Base-by-base conservation (phyloP, 2,888 invertebrate species). In the Metalampra italica region DNA sequence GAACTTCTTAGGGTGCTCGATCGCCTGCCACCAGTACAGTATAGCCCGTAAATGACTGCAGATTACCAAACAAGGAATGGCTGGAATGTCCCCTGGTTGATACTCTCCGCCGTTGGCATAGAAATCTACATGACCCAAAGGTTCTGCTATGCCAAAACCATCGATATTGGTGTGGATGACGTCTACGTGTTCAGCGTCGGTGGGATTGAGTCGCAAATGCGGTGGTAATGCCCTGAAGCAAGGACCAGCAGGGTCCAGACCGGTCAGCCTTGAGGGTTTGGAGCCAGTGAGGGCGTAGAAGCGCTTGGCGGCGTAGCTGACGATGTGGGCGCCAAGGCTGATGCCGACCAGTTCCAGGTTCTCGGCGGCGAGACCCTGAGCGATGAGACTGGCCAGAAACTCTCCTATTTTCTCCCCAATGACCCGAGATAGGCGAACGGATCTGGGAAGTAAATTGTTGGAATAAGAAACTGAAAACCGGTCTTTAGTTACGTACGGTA, bases 51-150 rank as follows among this genome's bases (percentile, higher is more conserved):
- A 0, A 49, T 89, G 88, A 34, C 88, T 88, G 47, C 89, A 89
- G 0, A 88, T 0, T 0, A 87, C 55, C 0, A 88, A 44, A 34
- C 89, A 89, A 0, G 89, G 89, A 0, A 89, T 45, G 15, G 70
- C 76, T 0, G 79, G 75, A 0, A 88, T 66, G 44, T 87, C 87
- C 0, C 78, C 43, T 0, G 88, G 88, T 54, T 89, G 89, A 22
- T 62, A 89, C 43, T 89, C 89, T 0, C 88, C 89, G 0, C 89
- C 89, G 13, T 89, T 89, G 0, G 73, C 83, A 37, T 89, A 89
- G 39, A 79, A 78, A 37, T 89, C 89, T 0, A 89, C 56, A 48
- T 88, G 85, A 0, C 87, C 88, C 0, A 87, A 40, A 0, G 69
- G 60, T 45, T 87, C 82, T 0, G 89, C 86, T 3, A 81, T 85